Evolutionary conservation across 2,888 invertebrate species (phyloP).

Genomic region (Priocnemis perturbator): DNA sequence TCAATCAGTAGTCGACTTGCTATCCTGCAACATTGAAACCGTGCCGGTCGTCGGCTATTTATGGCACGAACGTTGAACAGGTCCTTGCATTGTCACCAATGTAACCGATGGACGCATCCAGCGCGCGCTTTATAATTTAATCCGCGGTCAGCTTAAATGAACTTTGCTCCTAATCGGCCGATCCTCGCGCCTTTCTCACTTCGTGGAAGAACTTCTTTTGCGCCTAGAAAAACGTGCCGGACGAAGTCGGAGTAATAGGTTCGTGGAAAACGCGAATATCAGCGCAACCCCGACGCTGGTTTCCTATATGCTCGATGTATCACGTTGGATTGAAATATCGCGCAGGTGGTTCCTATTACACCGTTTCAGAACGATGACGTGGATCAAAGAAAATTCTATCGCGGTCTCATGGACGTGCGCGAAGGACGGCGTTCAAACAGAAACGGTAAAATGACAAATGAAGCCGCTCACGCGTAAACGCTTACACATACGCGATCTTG

Average conservation of each 20-base stretch:
- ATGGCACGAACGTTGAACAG: too few relatives aligned
- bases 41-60: not conserved
- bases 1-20: too few relatives aligned
- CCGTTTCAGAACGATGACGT: conserved; percentile 44
- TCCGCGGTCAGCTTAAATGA: too few relatives aligned
- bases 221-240: too few relatives aligned
- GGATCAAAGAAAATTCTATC: conserved; percentile 52
- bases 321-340: conserved; percentile 44
- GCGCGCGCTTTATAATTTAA: too few relatives aligned
- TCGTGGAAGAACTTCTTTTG: too few relatives aligned
- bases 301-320: conserved; percentile 2
- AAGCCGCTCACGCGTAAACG: conserved; percentile 8
- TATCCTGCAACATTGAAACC: not conserved
- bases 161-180: too few relatives aligned
- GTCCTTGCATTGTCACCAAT: too few relatives aligned
- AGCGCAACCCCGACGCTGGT: not conserved
- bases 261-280: not conserved
- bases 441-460: conserved; percentile 36
- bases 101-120: too few relatives aligned
- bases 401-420: conserved; percentile 44
- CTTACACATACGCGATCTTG: not conserved
- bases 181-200: too few relatives aligned
- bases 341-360: conserved; percentile 51
- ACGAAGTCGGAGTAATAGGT: not conserved
- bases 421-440: conserved; percentile 39